These are phyloP conservation scores for Laticauda laticaudata DNA, from an alignment of 2,113 vertebrate genomes.

Conservation along the genomic window DNA sequence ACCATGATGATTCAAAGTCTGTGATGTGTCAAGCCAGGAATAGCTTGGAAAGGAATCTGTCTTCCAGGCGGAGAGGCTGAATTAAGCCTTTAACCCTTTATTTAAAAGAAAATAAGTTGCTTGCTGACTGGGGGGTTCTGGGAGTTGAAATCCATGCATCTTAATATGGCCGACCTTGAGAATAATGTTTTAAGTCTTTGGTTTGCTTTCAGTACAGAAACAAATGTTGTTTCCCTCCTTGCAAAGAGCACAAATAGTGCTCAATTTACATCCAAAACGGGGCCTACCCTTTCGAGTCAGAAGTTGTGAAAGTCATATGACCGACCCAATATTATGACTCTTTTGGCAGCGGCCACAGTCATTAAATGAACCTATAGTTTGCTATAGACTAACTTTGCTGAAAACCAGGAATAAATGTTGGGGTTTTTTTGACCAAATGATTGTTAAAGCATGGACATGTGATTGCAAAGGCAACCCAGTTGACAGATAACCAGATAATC, in stretches of 20 bases:
- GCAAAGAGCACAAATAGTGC: background rate
- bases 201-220: background rate
- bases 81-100: background rate
- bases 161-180: background rate
- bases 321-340: background rate
- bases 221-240: background rate
- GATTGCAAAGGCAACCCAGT: too few species aligned
- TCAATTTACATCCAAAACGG: background rate
- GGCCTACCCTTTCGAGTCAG: background rate
- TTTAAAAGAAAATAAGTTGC: background rate
- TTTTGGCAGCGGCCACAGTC: background rate
- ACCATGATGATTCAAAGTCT: background rate
- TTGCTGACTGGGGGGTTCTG: background rate
- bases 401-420: background rate
- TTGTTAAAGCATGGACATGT: background rate
- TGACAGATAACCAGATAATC: too few species aligned
- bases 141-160: background rate
- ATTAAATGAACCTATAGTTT: background rate
- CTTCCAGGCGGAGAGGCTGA: background rate
- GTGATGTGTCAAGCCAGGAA: background rate
- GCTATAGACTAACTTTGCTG: background rate
- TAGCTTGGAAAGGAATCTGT: background rate
- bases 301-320: background rate
- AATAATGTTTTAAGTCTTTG: background rate
- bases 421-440: background rate